phyloP scores from a whole-genome alignment of 2,797 vertebrate genomes.

The Chloroceryle amazona region DNA sequence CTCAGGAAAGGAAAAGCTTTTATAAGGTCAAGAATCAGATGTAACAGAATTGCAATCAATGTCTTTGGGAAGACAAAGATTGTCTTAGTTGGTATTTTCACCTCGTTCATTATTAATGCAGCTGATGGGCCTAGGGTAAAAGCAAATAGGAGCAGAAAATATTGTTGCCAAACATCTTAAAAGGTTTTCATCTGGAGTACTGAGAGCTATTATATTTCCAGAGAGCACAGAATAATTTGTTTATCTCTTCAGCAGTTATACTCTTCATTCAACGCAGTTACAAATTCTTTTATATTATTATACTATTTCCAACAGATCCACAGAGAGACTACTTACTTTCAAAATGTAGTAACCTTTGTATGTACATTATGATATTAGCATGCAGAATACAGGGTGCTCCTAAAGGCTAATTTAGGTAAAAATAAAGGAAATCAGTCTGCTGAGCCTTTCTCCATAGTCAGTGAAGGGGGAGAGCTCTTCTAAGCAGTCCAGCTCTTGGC shows the following conservation, averaged over 20 bases:
- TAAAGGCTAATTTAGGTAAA: constrained; percentile 45
- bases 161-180: constrained; percentile 56
- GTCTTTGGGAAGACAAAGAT: constrained; percentile 30
- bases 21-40: constrained; percentile 38
- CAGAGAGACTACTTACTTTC: constrained; percentile 33
- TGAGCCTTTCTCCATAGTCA: neutral
- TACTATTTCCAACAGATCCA: neutral
- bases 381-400: neutral
- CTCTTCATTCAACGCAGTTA: neutral
- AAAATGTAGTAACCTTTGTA: neutral
- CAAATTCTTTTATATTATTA: constrained; percentile 12
- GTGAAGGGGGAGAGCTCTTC: neutral
- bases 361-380: neutral
- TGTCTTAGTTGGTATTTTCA: constrained; percentile 26
- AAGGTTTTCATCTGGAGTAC: constrained; percentile 54
- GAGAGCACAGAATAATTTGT: constrained; percentile 39
- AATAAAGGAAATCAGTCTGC: constrained; percentile 6
- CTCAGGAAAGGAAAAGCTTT: constrained; percentile 20
- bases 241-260: constrained; percentile 29
- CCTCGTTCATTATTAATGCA: constrained; percentile 65
- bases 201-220: constrained; percentile 49
- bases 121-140: constrained; percentile 31
- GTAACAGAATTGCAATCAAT: constrained; percentile 26
- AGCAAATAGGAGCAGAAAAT: constrained; percentile 47
- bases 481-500: neutral